These are phyloP conservation scores for Poeciliopsis infans DNA, from an alignment of 2,797 vertebrate genomes.

Conservation along the genomic window DNA sequence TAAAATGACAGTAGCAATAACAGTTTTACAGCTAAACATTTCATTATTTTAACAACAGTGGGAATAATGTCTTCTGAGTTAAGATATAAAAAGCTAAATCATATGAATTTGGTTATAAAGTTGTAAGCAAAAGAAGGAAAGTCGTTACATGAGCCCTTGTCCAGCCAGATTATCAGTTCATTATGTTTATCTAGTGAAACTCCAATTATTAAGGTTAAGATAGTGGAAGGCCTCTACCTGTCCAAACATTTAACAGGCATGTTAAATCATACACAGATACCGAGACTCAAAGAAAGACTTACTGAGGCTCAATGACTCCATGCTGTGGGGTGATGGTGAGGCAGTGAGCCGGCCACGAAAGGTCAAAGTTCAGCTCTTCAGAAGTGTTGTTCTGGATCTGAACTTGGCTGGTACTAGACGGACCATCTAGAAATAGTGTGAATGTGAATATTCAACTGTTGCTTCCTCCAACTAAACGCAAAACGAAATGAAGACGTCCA, in stretches of 20 bases:
- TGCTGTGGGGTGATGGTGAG: conserved; percentile 95
- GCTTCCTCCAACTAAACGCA: not conserved
- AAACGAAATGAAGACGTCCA: not conserved
- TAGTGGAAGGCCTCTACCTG: not conserved
- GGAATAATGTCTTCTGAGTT: not conserved
- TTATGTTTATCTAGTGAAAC: not conserved
- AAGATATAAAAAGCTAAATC: not conserved
- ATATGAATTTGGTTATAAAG: not conserved
- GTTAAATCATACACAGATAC: not conserved
- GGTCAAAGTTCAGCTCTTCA: conserved; percentile 87
- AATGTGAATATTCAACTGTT: not conserved
- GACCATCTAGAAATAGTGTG: conserved; percentile 74
- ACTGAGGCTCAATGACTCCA: conserved; percentile 89
- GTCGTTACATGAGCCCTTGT: not conserved
- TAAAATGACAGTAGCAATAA: not conserved
- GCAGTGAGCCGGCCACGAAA: conserved; percentile 96
- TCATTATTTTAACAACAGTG: not conserved
- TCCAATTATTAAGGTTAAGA: not conserved
- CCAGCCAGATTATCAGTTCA: not conserved
- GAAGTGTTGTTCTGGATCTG: conserved; percentile 85
- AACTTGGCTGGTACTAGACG: conserved; percentile 80
- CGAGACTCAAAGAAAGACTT: conserved; percentile 53
- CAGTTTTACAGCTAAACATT: not conserved
- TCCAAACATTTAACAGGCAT: not conserved
- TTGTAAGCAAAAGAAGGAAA: not conserved